Evolutionary conservation across 2,888 invertebrate species (phyloP), one percentile per base, ranked within the genome.

Genomic region (Pediacus dermestoides): DNA sequence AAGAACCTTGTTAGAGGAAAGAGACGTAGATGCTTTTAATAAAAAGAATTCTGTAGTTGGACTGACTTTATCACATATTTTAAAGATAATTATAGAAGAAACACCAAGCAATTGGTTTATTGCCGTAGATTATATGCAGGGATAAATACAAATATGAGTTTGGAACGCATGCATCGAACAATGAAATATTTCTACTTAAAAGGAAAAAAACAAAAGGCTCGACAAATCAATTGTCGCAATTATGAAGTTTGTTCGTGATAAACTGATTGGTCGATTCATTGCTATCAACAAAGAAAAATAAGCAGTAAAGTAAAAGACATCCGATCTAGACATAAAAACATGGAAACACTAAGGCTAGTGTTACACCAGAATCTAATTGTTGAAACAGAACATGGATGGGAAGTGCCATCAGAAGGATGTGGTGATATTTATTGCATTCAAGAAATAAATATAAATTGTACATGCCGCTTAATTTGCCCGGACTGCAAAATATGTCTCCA

Each of bases 121-220:
- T 56, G 55, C 30, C 44, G 44, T 25, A 21, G 53, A 11, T 18
- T 42, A 8, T 27, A 51, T 18, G 27, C 40, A n/a, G 55, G 52
- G 2, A 30, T 57, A 4, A 58, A 57, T 25, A 52, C 52, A 7
- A 56, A 58, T 32, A 56, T 52, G 50, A 41, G 51, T 30, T 14
- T 57, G 7, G 58, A 56, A 41, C 30, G 43, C 7, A 49, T 58
- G 48, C 55, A 56, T 36, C 37, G 39, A 18, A 41, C 39, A 1
- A 21, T 59, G n/a, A 56, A 58, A 36, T 45, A 45, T 42, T 49
- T 38, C 25, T 55, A 53, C 35, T 32, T 55, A 8, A 39, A 46
- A 11, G 52, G 53, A n/a, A 55, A 54, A 26, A 42, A 36, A 22
- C 4, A 52, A 53, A 39, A 33, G 51, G n/a, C 30, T 56, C 1